Base-by-base conservation (phyloP, 2,797 vertebrate species). In the Gobio occitaniae region DNA sequence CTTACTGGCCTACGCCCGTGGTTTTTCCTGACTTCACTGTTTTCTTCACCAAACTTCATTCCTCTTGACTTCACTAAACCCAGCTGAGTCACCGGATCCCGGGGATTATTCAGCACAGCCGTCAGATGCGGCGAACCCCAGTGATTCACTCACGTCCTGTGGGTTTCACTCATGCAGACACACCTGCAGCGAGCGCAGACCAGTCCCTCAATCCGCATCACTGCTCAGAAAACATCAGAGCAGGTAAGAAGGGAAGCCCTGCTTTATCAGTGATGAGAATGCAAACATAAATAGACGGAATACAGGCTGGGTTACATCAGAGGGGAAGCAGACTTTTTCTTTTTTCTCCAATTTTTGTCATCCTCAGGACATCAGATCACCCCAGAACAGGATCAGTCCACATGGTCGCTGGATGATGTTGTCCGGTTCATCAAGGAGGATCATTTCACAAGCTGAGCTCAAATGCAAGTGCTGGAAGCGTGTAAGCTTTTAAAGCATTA, bases 401-500 rank as follows among this genome's bases (percentile, higher is more conserved):
- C 7, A 15, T 50, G 98, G 97, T 96, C 95, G 0, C 96, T 98
- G 87, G 97, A 98, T 15, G 97, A 98, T 0, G 97, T 99, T 38
- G 94, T 98, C 78, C 94, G 96, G 95, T 99, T 98, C 88, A 95
- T 99, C 93, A 96, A 96, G 86, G 96, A 98, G 0, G 25, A 65
- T 29, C 4, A 59, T 61, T 61, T 25, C 59, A 61, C 11, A 29
- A 65, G 12, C 12, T 29, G 25, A 12, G 97, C 97, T 0, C 97
- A 98, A 0, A 95, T 96, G 88, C 97, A 98, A 70, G 93, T 97
- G 92, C 98, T 98, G 96, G 92, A 99, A 99, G 93, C 97, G 98
- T 0, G 97, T 97, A 95, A 83, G 96, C 81, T 78, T 61, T 25
- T 12, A 59, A 54, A 44, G 41, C 13, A 71, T 8, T 21, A 0